Percentiles rank a stretch among this genome's conserved stretches.
These are phyloP conservation scores for Andrena minutula DNA, from an alignment of 2,888 invertebrate species.

Conservation along the genomic window DNA sequence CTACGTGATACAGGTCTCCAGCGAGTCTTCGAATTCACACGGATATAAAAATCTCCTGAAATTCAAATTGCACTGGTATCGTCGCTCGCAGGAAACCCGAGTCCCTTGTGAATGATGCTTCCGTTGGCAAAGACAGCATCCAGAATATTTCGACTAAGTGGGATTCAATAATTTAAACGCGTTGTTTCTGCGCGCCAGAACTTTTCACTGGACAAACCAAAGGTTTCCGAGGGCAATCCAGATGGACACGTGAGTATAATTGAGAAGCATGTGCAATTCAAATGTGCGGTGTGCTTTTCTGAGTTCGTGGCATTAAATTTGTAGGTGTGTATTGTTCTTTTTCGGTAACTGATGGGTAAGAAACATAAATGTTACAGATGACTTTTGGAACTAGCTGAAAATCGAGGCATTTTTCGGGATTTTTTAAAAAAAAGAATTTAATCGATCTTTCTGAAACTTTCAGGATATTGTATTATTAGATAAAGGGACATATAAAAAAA, in stretches of 20 bases:
- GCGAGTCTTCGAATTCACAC: constrained; percentile 65
- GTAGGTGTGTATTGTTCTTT: no score
- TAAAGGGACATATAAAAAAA: no score
- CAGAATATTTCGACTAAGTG: constrained; percentile 32
- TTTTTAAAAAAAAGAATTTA: no score
- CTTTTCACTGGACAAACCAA: not conserved
- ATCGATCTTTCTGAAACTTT: no score
- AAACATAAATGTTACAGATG: no score
- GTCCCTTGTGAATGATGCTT: constrained; percentile 53
- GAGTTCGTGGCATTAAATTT: no score
- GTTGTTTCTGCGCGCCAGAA: not conserved
- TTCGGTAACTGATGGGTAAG: no score
- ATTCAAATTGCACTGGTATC: constrained; percentile 67
- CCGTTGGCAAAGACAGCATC: constrained; percentile 3
- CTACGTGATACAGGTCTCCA: constrained; percentile 63
- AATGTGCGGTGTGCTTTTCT: no score
- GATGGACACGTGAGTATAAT: not conserved
- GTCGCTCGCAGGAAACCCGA: constrained; percentile 41
- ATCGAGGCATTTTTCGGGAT: no score
- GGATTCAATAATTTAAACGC: constrained; percentile 66
- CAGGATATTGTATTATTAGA: no score
- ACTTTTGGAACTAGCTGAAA: no score
- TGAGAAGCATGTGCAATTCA: no score
- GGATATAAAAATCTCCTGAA: constrained; percentile 72
- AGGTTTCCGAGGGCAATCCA: not conserved